These are phyloP conservation scores for Thereva unica DNA, from an alignment of 2,888 invertebrate species.

Conservation along the genomic window DNA sequence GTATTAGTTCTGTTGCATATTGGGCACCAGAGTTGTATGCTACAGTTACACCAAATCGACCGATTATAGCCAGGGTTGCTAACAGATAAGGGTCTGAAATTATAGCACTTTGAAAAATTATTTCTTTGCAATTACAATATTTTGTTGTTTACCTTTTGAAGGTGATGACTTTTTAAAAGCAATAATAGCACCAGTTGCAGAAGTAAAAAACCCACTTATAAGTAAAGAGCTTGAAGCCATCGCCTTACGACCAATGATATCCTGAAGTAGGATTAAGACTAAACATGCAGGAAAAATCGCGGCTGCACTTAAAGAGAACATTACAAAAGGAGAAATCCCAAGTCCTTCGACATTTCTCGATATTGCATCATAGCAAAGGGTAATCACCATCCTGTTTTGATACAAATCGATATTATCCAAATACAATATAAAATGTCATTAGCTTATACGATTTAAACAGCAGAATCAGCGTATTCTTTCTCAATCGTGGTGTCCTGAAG, in stretches of 20 bases:
- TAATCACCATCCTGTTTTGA: constrained; percentile 59
- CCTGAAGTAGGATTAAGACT: constrained; percentile 39
- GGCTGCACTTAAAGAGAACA: constrained; percentile 58
- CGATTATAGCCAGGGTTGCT: constrained; percentile 55
- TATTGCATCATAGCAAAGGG: constrained; percentile 61
- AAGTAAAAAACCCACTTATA: constrained; percentile 57
- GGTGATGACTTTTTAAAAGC: constrained; percentile 39
- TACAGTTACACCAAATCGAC: constrained; percentile 61
- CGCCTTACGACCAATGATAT: constrained; percentile 53
- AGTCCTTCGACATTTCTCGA: constrained; percentile 59
- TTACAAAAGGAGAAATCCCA: constrained; percentile 58
- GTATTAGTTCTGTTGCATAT: constrained; percentile 63
- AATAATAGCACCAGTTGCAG: constrained; percentile 53
- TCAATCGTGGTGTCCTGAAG: constrained; percentile 61
- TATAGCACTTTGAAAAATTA: neutral
- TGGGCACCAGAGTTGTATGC: constrained; percentile 65
- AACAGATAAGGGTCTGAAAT: constrained; percentile 49
- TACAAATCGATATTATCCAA: neutral
- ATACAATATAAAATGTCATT: neutral
- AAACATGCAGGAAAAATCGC: constrained; percentile 59
- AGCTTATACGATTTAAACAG: constrained; percentile 65
- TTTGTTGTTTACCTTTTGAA: neutral
- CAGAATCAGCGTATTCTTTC: constrained; percentile 59
- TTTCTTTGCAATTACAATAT: neutral
- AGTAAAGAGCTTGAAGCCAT: constrained; percentile 58